Base-by-base conservation (phyloP, 2,888 invertebrate genomes). In the Dasypogon diadema region DNA sequence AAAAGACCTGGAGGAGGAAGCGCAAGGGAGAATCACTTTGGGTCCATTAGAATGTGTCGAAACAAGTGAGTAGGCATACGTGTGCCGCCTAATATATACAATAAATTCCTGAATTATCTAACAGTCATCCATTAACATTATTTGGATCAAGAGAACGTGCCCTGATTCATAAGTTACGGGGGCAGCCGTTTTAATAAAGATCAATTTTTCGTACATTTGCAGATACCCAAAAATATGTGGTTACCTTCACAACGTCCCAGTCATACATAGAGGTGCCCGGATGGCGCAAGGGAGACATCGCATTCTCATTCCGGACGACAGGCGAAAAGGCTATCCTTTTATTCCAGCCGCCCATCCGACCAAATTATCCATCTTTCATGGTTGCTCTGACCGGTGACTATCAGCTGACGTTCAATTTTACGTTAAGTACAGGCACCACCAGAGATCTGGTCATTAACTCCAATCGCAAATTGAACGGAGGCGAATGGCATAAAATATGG, bases 401-500 rank as follows among this genome's bases (percentile, higher is more conserved):
- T 85, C 93, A 93, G 80, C 87, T 96, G 79, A 95, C 95, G 6
- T 96, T 96, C 85, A 95, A 96, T 85, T 96, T 96, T 82, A 95
- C 96, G 0, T 87, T 95, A 30, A 95, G 93, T 86, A 95, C 93
- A 42, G 95, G 93, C 0, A 92, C 92, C 5, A 92, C 93, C 60
- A 91, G 93, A 79, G 93, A 93, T 83, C 87, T 95, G 76, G 94
- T 93, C 55, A 93, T 97, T 78, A 92, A 92, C 82, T 95, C 95
- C 2, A 91, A 92, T 79, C 88, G 93, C 56, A 92, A 92, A 83
- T 88, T 98, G 60, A 97, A 96, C 83, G 93, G 94, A 68, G 97
- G 97, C 0, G 95, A 96, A 84, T 98, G 97, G 98, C 97, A 98
- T 85, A 95, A 96, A 87, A 92, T 97, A 79, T 95, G 95, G 94